Evolutionary conservation across 1,140 invertebrate species (phyloP), one percentile per base, ranked within the genome.

Genomic region (Drosophila parabipectinata): DNA sequence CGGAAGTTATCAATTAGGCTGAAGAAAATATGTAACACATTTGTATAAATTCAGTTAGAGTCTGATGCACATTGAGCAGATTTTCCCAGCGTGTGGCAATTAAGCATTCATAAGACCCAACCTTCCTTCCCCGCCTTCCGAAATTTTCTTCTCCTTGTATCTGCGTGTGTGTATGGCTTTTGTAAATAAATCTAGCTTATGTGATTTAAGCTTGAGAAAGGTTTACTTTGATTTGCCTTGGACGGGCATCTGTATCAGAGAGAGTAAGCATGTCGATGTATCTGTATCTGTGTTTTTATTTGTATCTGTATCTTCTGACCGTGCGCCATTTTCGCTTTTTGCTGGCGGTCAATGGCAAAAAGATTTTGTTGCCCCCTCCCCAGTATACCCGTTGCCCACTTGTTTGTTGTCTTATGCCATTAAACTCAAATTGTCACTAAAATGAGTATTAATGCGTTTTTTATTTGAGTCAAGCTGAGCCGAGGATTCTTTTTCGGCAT

Each of bases 361-460:
- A 76, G 55, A 87, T 79, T 87, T 77, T 74, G 56, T 45, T 41
- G 48, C 74, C 63, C 12, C 15, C 15, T 15, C 15, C 15, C 15
- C 1, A 15, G 15, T 15, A 15, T 15, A 15, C 15, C 15, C 15
- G 56, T 45, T 41, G 48, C 74, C 63, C 12, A 37, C 18, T 28
- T 44, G 21, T 34, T 59, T 34, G 55, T 72, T 77, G 66, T 79
- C 76, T 87, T 88, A 59, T 79, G 80, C 55, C 79, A 83, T 88
- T 83, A 88, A 88, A 77, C 69, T 79, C 79, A 73, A 72, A 77
- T 88, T 88, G 76, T 88, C 83, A 80, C 72, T 79, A 73, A 87
- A 88, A 88, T 88, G 78, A 88, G 79, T 88, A 88, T 88, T 88
- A 88, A 88, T 88, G 83, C 51, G 71, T 72, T 89, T 88, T 87